These are phyloP conservation scores for Drosophila nr. perissopoda DNA, from an alignment of 2,888 invertebrate genomes.

Conservation along the genomic window DNA sequence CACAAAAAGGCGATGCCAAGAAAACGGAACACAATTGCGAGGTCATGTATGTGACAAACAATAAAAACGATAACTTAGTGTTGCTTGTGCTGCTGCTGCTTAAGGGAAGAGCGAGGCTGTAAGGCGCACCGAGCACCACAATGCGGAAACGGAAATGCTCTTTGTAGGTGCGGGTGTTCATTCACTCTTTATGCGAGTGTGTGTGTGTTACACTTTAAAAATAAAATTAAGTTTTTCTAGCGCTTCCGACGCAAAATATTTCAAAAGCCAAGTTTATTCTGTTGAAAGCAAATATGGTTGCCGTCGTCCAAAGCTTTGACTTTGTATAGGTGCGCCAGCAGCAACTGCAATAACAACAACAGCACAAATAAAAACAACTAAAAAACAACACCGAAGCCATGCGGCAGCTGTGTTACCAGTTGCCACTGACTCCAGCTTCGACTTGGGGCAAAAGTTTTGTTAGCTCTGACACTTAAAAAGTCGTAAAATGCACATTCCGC, in stretches of 20 bases:
- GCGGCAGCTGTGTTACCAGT: constrained; percentile 27
- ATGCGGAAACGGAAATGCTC: constrained; percentile 56
- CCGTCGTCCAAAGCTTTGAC: constrained; percentile 40
- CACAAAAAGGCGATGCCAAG: constrained; percentile 40
- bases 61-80: constrained; percentile 74
- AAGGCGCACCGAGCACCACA: constrained; percentile 32
- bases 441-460: constrained; percentile 66
- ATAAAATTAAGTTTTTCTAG: constrained; percentile 65
- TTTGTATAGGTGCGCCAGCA: constrained; percentile 45
- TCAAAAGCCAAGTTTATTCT: constrained; percentile 61
- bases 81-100: constrained; percentile 13
- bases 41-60: constrained; percentile 79
- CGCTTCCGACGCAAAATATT: constrained; percentile 55
- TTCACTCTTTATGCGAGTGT: constrained; percentile 12
- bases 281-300: constrained; percentile 63
- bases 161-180: constrained; percentile 31
- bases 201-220: constrained; percentile 51
- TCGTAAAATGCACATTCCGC: constrained; percentile 77
- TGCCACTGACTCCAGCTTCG: constrained; percentile 15
- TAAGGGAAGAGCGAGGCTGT: constrained; percentile 28
- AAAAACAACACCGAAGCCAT: constrained; percentile 1
- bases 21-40: constrained; percentile 72
- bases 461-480: constrained; percentile 75
- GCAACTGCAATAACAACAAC: constrained; percentile 15
- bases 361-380: constrained; percentile 15